Base-by-base conservation (phyloP, 2,797 vertebrate genomes). In the Alauda arvensis region DNA sequence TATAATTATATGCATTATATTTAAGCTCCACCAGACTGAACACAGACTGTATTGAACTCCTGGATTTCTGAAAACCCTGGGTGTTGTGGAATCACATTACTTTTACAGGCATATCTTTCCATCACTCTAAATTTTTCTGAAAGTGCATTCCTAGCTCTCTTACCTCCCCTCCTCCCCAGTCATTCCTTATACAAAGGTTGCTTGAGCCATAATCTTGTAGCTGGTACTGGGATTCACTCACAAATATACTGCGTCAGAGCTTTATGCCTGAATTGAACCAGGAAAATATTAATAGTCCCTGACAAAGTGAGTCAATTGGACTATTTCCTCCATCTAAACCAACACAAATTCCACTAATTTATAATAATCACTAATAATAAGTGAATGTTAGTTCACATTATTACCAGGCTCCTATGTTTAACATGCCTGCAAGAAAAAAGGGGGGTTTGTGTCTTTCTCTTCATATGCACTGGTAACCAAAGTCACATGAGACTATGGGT, bases 401-500 rank as follows among this genome's bases (percentile, higher is more conserved):
- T 65, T 75, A 40, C 18, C 19, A 62, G 23, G 15, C 9, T 84
- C 12, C n/a, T 16, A 25, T 7, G 2, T 52, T 60, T 43, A 55
- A 77, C 15, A 4, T 39, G 14, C 28, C 21, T 66, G 18, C 21
- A 61, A 56, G 19, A 18, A 37, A 83, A 83, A 79, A 62, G 26
- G 15, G 1, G 0, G 0, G 1, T 56, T 61, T 84, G 34, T 18
- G 40, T 18, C 23, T 65, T 77, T 52, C 6, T n/a, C 19, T 48
- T 80, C 9, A 2, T 26, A 24, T 12, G 5, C 7, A 12, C 17
- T 18, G 17, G 12, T n/a, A 83, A 24, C 9, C 0, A 0, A 12
- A 45, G 14, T 39, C 33, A 60, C 31, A 77, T 37, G 37, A 37
- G 37, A 37, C 37, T 46, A 5, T 20, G 42, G 6, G 3, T 40